These are phyloP conservation scores for Microcebus lehilahytsara DNA, from an alignment of 2,113 vertebrate species.

Conservation along the genomic window DNA sequence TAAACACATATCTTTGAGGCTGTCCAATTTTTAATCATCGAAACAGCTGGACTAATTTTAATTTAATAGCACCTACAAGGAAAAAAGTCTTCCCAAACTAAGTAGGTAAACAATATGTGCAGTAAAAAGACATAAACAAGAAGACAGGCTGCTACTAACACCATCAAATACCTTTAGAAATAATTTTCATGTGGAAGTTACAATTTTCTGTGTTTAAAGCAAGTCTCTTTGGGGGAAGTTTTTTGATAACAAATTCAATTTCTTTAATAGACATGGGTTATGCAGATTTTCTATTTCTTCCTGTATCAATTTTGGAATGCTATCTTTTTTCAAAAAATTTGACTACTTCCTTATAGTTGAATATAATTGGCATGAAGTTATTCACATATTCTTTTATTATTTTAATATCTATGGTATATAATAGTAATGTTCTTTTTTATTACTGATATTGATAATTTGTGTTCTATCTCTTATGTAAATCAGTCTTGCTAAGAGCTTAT, in stretches of 20 bases:
- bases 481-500: not conserved
- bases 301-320: not conserved
- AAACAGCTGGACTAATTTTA: conserved; percentile 31
- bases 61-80: not conserved
- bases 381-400: not conserved
- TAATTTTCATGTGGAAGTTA: not conserved
- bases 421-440: not conserved
- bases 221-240: not conserved
- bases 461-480: not conserved
- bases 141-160: not conserved
- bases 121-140: not conserved
- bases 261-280: not conserved
- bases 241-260: conserved; percentile 18
- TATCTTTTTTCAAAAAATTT: not conserved
- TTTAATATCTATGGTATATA: not conserved
- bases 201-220: not conserved
- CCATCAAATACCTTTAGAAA: not conserved
- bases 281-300: conserved; percentile 21
- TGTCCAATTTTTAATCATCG: not conserved
- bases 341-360: not conserved
- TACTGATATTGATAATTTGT: not conserved
- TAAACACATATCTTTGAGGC: not conserved
- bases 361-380: not conserved
- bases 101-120: not conserved
- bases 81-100: not conserved